Conservation (phyloP, 2,797 vertebrate genomes). For the Clarias platycephalus region DNA sequence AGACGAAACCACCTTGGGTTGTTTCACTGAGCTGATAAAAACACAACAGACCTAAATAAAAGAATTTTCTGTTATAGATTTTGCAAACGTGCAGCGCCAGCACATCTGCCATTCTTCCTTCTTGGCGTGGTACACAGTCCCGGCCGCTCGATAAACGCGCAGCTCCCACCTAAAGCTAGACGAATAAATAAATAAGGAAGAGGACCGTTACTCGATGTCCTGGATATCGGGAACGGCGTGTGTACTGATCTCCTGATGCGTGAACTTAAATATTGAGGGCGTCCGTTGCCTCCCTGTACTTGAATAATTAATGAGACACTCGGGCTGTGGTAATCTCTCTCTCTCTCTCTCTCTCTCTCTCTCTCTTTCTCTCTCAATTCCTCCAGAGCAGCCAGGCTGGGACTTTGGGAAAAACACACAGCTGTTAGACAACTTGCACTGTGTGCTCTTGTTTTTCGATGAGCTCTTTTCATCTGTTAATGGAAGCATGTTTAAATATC, state of each 20-base stretch:
- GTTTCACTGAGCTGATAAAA: constrained; percentile 21
- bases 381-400: neutral
- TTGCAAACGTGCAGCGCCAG: constrained; percentile 17
- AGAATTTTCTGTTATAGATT: constrained; percentile 15
- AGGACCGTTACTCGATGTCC: neutral
- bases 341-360: constrained; percentile 27
- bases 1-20: constrained; percentile 31
- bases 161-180: constrained; percentile 4
- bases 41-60: constrained; percentile 22
- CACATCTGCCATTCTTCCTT: constrained; percentile 22
- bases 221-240: neutral
- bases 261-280: constrained; percentile 9
- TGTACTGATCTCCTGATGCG: neutral
- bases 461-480: constrained; percentile 25
- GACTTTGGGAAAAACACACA: constrained; percentile 18
- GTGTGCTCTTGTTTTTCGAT: constrained; percentile 33
- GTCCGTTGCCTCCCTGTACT: neutral
- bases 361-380: constrained; percentile 11
- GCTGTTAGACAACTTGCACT: constrained; percentile 6
- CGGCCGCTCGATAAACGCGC: constrained; percentile 35
- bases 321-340: constrained; percentile 35
- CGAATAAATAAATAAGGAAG: constrained; percentile 34
- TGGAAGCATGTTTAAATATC: neutral
- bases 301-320: constrained; percentile 55
- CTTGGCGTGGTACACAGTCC: neutral